Evolutionary conservation across 2,888 invertebrate species (phyloP).

Genomic region (Stictocephala bisonia): DNA sequence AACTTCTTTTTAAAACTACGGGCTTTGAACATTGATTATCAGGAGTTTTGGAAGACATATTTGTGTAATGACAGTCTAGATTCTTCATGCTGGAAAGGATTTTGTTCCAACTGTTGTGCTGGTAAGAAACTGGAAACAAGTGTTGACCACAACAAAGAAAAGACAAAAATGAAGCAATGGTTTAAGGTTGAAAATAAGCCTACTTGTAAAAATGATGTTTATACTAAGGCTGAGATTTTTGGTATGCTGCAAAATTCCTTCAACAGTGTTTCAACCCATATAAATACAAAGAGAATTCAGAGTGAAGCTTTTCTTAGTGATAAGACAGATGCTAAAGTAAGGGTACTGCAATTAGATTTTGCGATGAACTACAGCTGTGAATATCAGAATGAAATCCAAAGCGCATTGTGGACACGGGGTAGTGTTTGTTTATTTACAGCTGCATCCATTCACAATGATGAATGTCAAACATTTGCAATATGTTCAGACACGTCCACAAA

Average conservation of each 20-base stretch:
- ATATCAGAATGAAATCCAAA: background rate
- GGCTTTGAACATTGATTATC: background rate
- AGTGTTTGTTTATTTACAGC: background rate
- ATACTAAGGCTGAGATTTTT: background rate
- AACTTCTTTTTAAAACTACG: slow-evolving; percentile 18
- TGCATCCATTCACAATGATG: background rate
- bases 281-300: background rate
- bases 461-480: slow-evolving; percentile 12
- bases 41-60: slow-evolving; percentile 11
- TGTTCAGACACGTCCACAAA: slow-evolving; percentile 2
- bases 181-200: slow-evolving; percentile 12
- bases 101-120: background rate
- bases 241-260: background rate
- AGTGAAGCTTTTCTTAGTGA: background rate
- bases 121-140: background rate
- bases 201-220: background rate
- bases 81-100: background rate
- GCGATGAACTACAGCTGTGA: background rate
- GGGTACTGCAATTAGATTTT: background rate
- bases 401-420: background rate
- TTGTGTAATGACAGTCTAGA: slow-evolving; percentile 1
- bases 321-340: background rate
- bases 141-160: background rate
- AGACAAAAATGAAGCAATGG: slow-evolving; percentile 17
- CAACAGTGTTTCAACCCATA: background rate